phyloP scores from a whole-genome alignment of 2,888 invertebrate genomes.

The Drosophila aldrichi region DNA sequence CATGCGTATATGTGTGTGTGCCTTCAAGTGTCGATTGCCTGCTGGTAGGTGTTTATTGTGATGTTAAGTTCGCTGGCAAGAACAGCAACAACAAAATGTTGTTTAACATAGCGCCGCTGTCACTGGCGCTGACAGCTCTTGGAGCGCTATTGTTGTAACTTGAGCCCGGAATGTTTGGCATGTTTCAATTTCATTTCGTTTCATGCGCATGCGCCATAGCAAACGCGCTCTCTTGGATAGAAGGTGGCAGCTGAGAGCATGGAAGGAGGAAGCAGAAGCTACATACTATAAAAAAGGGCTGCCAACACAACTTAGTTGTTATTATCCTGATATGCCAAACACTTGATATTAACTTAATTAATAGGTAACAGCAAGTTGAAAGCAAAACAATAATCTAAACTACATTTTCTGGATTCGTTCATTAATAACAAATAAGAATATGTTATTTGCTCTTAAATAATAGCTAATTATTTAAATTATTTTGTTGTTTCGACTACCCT shows the following conservation, averaged over 20 bases:
- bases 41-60: slow-evolving; percentile 66
- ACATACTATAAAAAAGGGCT: slow-evolving; percentile 22
- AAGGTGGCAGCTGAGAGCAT: not conserved
- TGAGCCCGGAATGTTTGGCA: slow-evolving; percentile 49
- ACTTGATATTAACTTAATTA: too few relatives aligned
- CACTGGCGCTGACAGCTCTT: slow-evolving; percentile 37
- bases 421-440: too few relatives aligned
- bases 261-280: slow-evolving; percentile 2
- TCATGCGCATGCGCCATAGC: slow-evolving; percentile 28
- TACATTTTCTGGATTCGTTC: not conserved
- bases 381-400: not conserved
- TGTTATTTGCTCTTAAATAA: not conserved
- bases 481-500: slow-evolving; percentile 36
- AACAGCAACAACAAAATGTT: slow-evolving; percentile 69
- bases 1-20: slow-evolving; percentile 29
- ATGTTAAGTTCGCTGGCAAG: slow-evolving; percentile 58
- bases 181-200: slow-evolving; percentile 46
- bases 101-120: slow-evolving; percentile 51
- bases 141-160: slow-evolving; percentile 32
- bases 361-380: not conserved
- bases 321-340: not conserved
- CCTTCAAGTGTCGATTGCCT: slow-evolving; percentile 63
- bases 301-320: slow-evolving; percentile 12
- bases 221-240: not conserved
- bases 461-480: not conserved